Percentiles rank a stretch among this genome's conserved stretches.
These are phyloP conservation scores for Chesias legatella DNA, from an alignment of 2,888 invertebrate species.

Conservation along the genomic window DNA sequence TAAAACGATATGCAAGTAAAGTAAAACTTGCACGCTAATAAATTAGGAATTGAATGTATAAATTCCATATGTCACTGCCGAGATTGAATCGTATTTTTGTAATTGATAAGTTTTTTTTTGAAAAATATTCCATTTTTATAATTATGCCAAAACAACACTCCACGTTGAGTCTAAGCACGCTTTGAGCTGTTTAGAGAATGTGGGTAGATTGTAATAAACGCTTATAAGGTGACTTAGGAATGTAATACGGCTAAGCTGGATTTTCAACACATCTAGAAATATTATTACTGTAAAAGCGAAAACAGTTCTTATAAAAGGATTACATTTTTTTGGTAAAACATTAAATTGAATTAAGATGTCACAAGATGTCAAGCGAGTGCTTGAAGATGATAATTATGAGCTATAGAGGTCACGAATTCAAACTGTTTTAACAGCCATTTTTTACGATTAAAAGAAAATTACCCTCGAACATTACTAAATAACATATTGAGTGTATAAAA, in stretches of 20 bases:
- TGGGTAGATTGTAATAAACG: constrained; percentile 25
- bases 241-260: constrained; percentile 23
- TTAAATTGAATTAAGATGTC: too few species aligned
- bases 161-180: constrained; percentile 54
- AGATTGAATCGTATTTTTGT: constrained; percentile 52
- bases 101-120: constrained; percentile 35
- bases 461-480: too few species aligned
- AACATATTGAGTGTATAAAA: too few species aligned
- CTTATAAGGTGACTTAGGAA: constrained; percentile 9
- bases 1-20: constrained; percentile 9
- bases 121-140: constrained; percentile 41
- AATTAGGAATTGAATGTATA: constrained; percentile 51
- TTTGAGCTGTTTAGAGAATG: constrained; percentile 34
- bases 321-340: too few species aligned
- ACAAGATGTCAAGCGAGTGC: too few species aligned
- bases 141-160: constrained; percentile 48
- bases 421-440: too few species aligned
- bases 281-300: too few species aligned
- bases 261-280: too few species aligned
- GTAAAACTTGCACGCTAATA: constrained; percentile 45
- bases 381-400: too few species aligned
- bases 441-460: too few species aligned
- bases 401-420: too few species aligned
- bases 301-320: too few species aligned
- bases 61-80: constrained; percentile 53